Conservation (phyloP, 1,140 invertebrate species). For the Sweltsa coloradensis region DNA sequence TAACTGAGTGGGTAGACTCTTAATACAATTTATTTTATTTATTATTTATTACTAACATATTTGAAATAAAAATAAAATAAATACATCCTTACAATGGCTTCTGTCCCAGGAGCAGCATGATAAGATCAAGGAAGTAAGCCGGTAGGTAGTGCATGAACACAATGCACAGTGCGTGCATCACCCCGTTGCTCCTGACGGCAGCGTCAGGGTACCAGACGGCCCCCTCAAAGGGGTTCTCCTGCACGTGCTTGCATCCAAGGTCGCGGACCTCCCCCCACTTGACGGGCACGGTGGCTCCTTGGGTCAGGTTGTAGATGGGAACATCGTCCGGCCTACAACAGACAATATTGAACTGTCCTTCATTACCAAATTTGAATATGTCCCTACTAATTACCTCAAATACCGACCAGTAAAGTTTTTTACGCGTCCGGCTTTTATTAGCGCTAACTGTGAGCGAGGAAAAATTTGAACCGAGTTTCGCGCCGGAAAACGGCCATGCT, state of each 20-base stretch:
- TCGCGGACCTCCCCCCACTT: slow-evolving; percentile 40
- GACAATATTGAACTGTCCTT: no score
- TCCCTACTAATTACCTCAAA: no score
- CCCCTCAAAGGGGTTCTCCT: slow-evolving; percentile 36
- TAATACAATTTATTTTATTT: no score
- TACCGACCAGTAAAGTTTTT: no score
- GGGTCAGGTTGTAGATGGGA: slow-evolving; percentile 42
- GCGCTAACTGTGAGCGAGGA: no score
- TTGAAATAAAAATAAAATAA: no score
- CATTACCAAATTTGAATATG: no score
- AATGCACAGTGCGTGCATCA: slow-evolving; percentile 50
- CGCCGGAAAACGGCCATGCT: no score
- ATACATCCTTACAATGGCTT: slow-evolving; percentile 67
- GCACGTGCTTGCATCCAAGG: slow-evolving; percentile 23
- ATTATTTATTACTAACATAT: not conserved
- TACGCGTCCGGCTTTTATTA: no score
- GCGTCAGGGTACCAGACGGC: slow-evolving; percentile 72
- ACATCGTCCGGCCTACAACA: slow-evolving; percentile 25
- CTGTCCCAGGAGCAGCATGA: slow-evolving; percentile 50
- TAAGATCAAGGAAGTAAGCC: slow-evolving; percentile 63
- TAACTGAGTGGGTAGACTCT: no score
- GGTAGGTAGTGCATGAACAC: slow-evolving; percentile 69
- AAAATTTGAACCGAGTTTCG: no score
- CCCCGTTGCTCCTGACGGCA: slow-evolving; percentile 51
- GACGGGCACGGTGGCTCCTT: slow-evolving; percentile 39